Evolutionary conservation across 1,140 invertebrate genomes (phyloP).

Genomic region (Psilanteris sp.): DNA sequence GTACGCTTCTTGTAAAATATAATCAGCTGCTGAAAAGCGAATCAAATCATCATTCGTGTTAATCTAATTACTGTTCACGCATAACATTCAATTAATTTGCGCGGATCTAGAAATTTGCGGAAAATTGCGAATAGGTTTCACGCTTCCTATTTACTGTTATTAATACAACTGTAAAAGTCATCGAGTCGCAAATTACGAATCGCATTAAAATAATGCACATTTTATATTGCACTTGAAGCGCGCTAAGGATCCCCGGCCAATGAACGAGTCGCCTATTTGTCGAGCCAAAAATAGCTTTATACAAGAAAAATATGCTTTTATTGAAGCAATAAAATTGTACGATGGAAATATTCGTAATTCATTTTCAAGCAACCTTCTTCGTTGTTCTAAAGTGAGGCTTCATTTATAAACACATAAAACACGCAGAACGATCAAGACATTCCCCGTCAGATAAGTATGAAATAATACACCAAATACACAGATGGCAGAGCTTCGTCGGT

Average conservation of each 20-base stretch:
- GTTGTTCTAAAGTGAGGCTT: slow-evolving; percentile 41
- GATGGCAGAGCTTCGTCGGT: slow-evolving; percentile 37
- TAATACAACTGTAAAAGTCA: slow-evolving; percentile 24
- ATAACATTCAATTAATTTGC: neutral
- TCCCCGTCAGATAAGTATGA: slow-evolving; percentile 56
- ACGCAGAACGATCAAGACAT: slow-evolving; percentile 46
- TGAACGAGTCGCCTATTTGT: slow-evolving; percentile 7
- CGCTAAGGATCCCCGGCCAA: neutral
- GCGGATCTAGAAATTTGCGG: slow-evolving; percentile 10
- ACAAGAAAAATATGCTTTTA: slow-evolving; percentile 22
- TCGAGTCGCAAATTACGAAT: neutral
- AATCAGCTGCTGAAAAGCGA: too few relatives aligned
- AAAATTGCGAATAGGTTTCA: neutral
- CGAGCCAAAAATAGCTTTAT: slow-evolving; percentile 19
- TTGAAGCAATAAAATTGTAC: slow-evolving; percentile 44
- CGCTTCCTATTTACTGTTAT: slow-evolving; percentile 1
- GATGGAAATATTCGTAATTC: slow-evolving; percentile 32
- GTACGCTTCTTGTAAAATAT: too few relatives aligned
- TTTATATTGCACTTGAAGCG: neutral
- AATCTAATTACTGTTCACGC: slow-evolving; percentile 1
- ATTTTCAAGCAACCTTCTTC: slow-evolving; percentile 28
- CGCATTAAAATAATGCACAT: neutral
- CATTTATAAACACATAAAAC: slow-evolving; percentile 53
- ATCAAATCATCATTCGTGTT: slow-evolving; percentile 8
- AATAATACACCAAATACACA: slow-evolving; percentile 53